phyloP scores from a whole-genome alignment of 2,797 vertebrate species.

The Sylvia borin region DNA sequence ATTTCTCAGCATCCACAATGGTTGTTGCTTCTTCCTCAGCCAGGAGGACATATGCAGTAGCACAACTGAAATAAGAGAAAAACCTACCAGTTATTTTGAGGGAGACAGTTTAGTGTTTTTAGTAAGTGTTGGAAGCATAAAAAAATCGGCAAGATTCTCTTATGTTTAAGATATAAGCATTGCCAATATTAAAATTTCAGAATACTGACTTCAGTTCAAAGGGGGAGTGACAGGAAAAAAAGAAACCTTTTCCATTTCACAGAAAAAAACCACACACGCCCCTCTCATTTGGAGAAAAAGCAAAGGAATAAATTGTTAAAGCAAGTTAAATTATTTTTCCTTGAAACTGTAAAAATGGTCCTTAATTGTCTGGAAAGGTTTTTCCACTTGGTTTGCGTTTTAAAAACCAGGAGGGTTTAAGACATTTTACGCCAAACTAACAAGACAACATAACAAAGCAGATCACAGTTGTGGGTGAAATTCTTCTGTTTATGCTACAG shows the following conservation, averaged over 20 bases:
- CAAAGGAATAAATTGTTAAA: neutral
- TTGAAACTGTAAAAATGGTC: neutral
- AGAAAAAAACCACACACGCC: neutral
- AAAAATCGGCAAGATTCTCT: neutral
- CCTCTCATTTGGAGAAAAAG: neutral
- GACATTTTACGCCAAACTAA: neutral
- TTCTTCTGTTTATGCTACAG: neutral
- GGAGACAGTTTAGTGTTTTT: neutral
- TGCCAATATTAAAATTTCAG: neutral
- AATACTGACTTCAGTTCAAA: neutral
- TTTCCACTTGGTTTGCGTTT: neutral
- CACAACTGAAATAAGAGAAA: slow-evolving; percentile 79
- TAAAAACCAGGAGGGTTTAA: neutral
- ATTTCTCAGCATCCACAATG: slow-evolving; percentile 94
- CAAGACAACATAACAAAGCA: accelerated
- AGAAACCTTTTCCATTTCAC: neutral
- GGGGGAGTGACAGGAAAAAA: neutral
- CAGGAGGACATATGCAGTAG: slow-evolving; percentile 93
- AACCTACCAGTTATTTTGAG: neutral
- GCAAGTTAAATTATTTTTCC: neutral
- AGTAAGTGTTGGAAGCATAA: neutral
- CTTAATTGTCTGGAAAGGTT: neutral
- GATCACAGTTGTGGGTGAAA: neutral
- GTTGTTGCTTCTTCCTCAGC: slow-evolving; percentile 98
- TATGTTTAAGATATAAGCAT: neutral